Percentiles rank a stretch among this genome's conserved stretches.
Conservation (phyloP, 1,140 invertebrate genomes). For the Fopius arisanus region DNA sequence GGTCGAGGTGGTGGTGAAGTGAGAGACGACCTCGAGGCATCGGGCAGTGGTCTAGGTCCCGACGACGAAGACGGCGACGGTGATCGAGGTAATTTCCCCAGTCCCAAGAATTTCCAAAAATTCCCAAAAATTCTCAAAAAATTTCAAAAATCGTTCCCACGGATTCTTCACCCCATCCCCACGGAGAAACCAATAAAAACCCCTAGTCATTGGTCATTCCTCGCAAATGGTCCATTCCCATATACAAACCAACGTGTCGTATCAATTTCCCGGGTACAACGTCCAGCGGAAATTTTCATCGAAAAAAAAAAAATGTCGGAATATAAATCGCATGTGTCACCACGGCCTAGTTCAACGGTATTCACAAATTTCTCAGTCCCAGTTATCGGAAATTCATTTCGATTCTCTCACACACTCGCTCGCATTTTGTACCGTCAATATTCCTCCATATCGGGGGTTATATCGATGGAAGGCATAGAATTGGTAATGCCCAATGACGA, state of each 20-base stretch:
- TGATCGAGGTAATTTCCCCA: slow-evolving; percentile 43
- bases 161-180: not conserved
- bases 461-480: slow-evolving; percentile 18
- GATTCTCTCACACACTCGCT: not conserved
- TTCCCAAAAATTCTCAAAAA: slow-evolving; percentile 6
- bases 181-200: not conserved
- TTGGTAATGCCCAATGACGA: slow-evolving; percentile 24
- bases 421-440: not conserved
- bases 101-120: not conserved
- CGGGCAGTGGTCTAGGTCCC: slow-evolving; percentile 75
- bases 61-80: slow-evolving; percentile 72
- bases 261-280: not conserved
- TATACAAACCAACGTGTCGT: not conserved
- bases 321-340: slow-evolving; percentile 36
- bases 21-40: slow-evolving; percentile 73
- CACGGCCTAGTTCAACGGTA: slow-evolving; percentile 16
- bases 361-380: slow-evolving; percentile 20
- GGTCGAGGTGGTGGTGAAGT: slow-evolving; percentile 63
- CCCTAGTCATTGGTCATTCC: not conserved
- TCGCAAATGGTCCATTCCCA: not conserved
- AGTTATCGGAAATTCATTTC: slow-evolving; percentile 37
- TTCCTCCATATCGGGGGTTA: not conserved
- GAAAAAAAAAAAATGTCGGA: slow-evolving; percentile 29
- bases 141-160: no score
- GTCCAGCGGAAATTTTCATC: not conserved